Evolutionary conservation across 1,140 invertebrate genomes (phyloP).

Genomic region (Dendrolimus punctatus): DNA sequence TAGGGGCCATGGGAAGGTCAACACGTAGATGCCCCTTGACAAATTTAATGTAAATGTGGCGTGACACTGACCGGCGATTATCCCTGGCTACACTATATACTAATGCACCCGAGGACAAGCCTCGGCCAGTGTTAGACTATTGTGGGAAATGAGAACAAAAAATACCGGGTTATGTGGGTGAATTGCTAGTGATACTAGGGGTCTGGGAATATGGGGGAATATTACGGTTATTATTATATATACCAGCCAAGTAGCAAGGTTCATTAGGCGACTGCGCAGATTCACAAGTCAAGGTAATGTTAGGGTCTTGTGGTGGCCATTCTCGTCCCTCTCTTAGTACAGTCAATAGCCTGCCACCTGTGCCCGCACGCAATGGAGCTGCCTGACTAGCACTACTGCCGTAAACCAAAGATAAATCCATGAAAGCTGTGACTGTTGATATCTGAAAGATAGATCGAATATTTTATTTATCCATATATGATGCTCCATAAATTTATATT

Average conservation of each 20-base stretch:
- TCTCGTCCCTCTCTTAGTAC: conserved; percentile 76
- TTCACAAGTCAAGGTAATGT: conserved; percentile 77
- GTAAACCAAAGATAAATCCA: conserved; percentile 91
- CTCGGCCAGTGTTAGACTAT: too few relatives aligned
- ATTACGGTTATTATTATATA: conserved; percentile 13
- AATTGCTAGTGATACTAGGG: too few relatives aligned
- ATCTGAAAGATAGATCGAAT: conserved; percentile 70
- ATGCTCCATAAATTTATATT: too few relatives aligned
- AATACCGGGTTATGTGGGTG: too few relatives aligned
- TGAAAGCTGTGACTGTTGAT: conserved; percentile 85
- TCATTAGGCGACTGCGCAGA: conserved; percentile 72
- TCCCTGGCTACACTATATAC: too few relatives aligned
- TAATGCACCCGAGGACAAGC: too few relatives aligned
- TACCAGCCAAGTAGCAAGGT: conserved; percentile 81
- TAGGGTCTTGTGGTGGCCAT: conserved; percentile 79
- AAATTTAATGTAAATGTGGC: too few relatives aligned
- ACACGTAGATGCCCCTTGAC: too few relatives aligned
- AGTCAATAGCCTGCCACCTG: conserved; percentile 77
- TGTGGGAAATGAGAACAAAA: too few relatives aligned
- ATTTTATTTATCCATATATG: neutral
- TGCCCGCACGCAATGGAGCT: conserved; percentile 75
- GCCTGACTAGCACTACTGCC: conserved; percentile 80
- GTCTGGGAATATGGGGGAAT: too few relatives aligned
- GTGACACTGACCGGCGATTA: too few relatives aligned
- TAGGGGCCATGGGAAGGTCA: too few relatives aligned